Base-by-base conservation (phyloP, 2,113 vertebrate species). In the Rhabdomys dilectus region DNA sequence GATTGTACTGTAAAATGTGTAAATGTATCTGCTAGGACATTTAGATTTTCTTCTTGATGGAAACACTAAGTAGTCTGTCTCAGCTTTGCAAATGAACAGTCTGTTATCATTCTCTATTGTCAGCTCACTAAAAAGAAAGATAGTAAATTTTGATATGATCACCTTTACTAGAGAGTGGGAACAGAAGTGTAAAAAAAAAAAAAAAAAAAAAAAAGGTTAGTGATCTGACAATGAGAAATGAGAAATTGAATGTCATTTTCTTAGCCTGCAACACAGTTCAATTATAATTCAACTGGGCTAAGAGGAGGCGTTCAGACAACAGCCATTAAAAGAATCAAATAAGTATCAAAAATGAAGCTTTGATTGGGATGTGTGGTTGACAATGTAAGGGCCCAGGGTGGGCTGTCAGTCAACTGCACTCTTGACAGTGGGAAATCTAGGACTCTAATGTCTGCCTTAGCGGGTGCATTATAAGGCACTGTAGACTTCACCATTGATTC, bases 141-240 rank as follows among this genome's bases (percentile, higher is more conserved):
- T 89, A 68, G n/a, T 90, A 51, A 68, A 5, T 53, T 12, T 80
- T 42, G 77, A 22, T 36, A 88, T 95, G 29, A 60, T 60, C 7
- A 8, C 70, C 17, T 92, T 82, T 60, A 7, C 76, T 48, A 73
- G 56, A 8, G 90, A 70, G 5, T 51, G 5, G 15, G 24, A 6
- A 11, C 7, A 22, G 84, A 17, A 75, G 15, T 12, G 3, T 60
- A 51, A 45, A 45, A 45, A 45, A 51, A 76, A 6, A 80, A 91
- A 91, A 26, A 51, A 45, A 45, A 45, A 45, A 51, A 76, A 6
- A 80, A 91, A 91, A 26, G 68, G 13, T 39, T 58, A 36, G 4
- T 26, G 5, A 73, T 29, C 31, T 85, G 91, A 82, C 85, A 87
- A 70, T 93, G 42, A 89, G 78, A 29, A 87, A 70, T 93, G 42